Evolutionary conservation across 2,797 vertebrate species (phyloP).

Genomic region (Characodon lateralis): DNA sequence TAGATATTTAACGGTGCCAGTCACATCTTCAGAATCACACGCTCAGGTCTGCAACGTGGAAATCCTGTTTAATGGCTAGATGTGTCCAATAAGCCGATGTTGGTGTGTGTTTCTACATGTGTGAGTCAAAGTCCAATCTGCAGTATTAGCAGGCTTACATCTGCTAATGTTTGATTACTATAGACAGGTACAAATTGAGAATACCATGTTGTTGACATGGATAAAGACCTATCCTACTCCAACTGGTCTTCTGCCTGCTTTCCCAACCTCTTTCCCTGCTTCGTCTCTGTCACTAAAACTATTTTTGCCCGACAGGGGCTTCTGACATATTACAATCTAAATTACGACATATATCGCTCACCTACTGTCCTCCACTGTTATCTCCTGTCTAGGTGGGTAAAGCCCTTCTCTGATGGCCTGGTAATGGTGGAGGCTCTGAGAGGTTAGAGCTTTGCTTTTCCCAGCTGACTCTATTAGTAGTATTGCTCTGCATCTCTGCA

Average conservation of each 20-base stretch:
- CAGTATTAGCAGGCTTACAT: slow-evolving; percentile 29
- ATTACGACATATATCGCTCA: slow-evolving; percentile 70
- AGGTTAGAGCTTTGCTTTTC: neutral
- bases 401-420: slow-evolving; percentile 35
- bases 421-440: slow-evolving; percentile 25
- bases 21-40: slow-evolving; percentile 63
- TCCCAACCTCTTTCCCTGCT: slow-evolving; percentile 51
- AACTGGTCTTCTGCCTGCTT: slow-evolving; percentile 59
- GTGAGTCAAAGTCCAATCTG: slow-evolving; percentile 53
- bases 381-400: slow-evolving; percentile 25
- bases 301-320: slow-evolving; percentile 80
- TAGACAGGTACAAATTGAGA: slow-evolving; percentile 78
- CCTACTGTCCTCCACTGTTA: slow-evolving; percentile 23
- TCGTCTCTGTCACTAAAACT: slow-evolving; percentile 35
- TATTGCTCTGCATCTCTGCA: slow-evolving; percentile 10
- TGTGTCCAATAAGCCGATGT: slow-evolving; percentile 59
- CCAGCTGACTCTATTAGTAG: slow-evolving; percentile 39
- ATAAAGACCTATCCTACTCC: slow-evolving; percentile 59
- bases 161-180: slow-evolving; percentile 64
- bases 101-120: slow-evolving; percentile 27
- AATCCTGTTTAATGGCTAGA: slow-evolving; percentile 57
- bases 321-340: slow-evolving; percentile 81
- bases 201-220: slow-evolving; percentile 77
- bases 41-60: slow-evolving; percentile 40
- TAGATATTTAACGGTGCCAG: slow-evolving; percentile 54